These are phyloP conservation scores for Anodontia alba DNA, from an alignment of 2,888 invertebrate genomes.

Conservation along the genomic window DNA sequence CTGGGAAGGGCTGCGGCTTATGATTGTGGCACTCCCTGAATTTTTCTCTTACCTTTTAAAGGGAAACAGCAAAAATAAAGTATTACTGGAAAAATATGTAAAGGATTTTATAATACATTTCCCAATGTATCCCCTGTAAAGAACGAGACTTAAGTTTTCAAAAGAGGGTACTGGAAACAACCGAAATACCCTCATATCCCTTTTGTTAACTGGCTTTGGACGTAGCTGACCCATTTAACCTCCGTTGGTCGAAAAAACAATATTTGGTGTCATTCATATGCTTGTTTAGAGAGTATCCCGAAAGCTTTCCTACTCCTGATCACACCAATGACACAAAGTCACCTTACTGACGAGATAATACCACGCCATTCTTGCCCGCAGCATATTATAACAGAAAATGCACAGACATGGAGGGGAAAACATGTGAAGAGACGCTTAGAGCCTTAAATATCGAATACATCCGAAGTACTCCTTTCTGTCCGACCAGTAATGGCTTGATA, in stretches of 20 bases:
- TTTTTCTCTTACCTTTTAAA: too few relatives aligned
- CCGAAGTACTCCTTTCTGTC: neutral
- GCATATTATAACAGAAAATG: neutral
- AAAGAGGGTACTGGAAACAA: neutral
- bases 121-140: neutral
- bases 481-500: neutral
- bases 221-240: neutral
- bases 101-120: neutral
- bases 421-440: neutral
- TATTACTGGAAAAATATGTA: constrained; percentile 5
- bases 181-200: neutral
- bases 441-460: neutral
- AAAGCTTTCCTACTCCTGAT: constrained; percentile 1
- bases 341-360: neutral
- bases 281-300: neutral
- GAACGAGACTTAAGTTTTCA: neutral
- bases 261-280: neutral
- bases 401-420: neutral
- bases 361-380: neutral
- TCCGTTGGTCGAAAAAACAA: constrained; percentile 2
- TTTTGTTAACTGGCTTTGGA: neutral
- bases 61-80: constrained; percentile 3
- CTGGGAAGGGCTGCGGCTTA: too few relatives aligned
- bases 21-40: too few relatives aligned
- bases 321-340: neutral